Evolutionary conservation across 2,113 vertebrate species (phyloP).

Genomic region (Vireo altiloquus): DNA sequence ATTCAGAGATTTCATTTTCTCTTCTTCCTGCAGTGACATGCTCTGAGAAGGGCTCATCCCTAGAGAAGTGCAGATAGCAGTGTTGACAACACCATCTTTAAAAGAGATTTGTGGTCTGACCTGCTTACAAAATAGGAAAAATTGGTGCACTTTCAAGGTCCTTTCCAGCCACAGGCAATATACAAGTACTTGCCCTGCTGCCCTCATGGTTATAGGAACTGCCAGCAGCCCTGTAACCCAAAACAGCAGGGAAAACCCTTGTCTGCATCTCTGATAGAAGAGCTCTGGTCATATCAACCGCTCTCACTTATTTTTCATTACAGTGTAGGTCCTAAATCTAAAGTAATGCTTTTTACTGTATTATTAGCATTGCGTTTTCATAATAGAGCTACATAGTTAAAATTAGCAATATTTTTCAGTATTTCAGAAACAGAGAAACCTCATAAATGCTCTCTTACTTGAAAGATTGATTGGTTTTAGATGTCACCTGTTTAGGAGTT

Average conservation of each 20-base stretch:
- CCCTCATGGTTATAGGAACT: background rate
- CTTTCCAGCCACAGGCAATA: background rate
- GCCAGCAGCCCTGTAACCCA: background rate
- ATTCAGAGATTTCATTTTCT: background rate
- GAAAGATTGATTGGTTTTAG: background rate
- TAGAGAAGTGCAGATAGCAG: background rate
- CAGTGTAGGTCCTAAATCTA: background rate
- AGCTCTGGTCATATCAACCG: background rate
- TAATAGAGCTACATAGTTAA: background rate
- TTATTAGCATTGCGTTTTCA: background rate
- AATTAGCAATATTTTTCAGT: background rate
- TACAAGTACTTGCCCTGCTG: background rate
- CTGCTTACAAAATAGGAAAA: background rate
- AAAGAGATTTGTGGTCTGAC: background rate
- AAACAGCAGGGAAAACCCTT: background rate
- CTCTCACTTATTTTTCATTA: background rate
- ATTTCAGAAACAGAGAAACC: background rate
- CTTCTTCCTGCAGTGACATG: background rate
- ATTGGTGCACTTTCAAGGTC: background rate
- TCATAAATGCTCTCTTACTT: background rate
- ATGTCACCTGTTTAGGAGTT: background rate
- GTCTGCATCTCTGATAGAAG: background rate
- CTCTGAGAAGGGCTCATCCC: background rate
- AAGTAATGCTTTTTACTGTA: background rate
- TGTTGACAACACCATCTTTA: background rate